Conservation (phyloP, 2,888 invertebrate species). For the Andrena praecox region DNA sequence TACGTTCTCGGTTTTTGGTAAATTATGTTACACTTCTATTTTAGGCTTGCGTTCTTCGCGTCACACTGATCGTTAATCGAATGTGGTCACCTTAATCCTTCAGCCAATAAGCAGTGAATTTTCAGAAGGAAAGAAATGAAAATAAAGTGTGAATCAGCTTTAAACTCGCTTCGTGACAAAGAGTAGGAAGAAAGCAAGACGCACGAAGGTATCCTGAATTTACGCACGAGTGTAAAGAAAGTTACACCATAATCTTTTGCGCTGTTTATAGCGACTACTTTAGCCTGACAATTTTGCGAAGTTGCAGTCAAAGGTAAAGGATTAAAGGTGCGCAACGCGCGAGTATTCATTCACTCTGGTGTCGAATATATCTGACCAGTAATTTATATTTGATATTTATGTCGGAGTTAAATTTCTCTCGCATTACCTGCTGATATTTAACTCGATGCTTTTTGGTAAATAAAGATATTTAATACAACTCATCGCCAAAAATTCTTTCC, state of each 20-base stretch:
- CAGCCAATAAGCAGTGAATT: background rate
- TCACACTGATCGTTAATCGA: background rate
- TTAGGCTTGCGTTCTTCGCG: constrained; percentile 5
- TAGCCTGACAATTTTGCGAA: background rate
- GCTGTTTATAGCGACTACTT: too few species aligned
- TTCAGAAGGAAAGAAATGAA: background rate
- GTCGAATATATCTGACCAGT: background rate
- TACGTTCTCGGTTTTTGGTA: constrained; percentile 21
- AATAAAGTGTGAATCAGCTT: too few species aligned
- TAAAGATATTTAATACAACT: background rate
- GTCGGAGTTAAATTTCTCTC: background rate
- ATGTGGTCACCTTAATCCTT: constrained; percentile 2
- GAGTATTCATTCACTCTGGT: constrained; percentile 6
- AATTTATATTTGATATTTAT: constrained; percentile 35
- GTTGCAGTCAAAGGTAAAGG: constrained; percentile 6
- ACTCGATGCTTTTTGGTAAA: background rate
- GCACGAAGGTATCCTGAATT: too few species aligned
- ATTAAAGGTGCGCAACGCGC: constrained; percentile 5
- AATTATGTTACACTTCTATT: constrained; percentile 35
- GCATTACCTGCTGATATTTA: background rate
- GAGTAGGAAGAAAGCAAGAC: too few species aligned
- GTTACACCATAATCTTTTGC: too few species aligned
- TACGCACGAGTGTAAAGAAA: too few species aligned
- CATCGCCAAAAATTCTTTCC: too few species aligned
- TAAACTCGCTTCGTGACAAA: too few species aligned